Percentiles rank a stretch among this genome's conserved stretches.
Evolutionary conservation across 2,113 vertebrate species (phyloP).

Genomic region (Tragelaphus buxtoni): DNA sequence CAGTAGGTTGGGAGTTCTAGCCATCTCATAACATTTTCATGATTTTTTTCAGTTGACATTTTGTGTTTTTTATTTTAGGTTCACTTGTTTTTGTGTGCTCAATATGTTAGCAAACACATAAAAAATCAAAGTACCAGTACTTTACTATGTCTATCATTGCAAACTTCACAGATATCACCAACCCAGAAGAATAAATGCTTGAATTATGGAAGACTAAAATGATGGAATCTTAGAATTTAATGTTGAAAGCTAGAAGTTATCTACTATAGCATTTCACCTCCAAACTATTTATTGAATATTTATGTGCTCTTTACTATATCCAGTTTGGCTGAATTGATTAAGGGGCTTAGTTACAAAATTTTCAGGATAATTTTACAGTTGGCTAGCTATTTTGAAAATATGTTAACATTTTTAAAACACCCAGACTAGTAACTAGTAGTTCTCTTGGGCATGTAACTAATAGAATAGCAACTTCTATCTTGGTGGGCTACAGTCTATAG

Average conservation of each 20-base stretch:
- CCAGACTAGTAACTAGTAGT: not conserved
- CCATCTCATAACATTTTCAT: not conserved
- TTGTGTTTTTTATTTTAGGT: not conserved
- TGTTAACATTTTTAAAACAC: not conserved
- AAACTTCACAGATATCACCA: not conserved
- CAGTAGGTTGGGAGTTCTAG: not conserved
- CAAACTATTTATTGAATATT: not conserved
- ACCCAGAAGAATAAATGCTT: not conserved
- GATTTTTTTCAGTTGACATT: not conserved
- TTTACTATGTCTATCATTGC: not conserved
- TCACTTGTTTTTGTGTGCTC: not conserved
- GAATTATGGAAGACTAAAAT: not conserved
- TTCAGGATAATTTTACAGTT: not conserved
- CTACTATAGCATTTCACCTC: not conserved
- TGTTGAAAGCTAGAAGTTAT: not conserved
- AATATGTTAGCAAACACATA: not conserved
- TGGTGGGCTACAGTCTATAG: not conserved
- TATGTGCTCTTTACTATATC: not conserved
- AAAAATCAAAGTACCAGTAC: not conserved
- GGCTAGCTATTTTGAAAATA: not conserved
- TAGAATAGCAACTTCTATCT: not conserved
- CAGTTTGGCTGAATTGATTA: not conserved
- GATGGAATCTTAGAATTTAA: not conserved
- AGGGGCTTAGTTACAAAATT: not conserved
- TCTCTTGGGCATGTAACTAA: not conserved